Percentiles rank a stretch among this genome's conserved stretches.
Evolutionary conservation across 2,888 invertebrate genomes (phyloP).

Genomic region (Gasteruption jaculator): DNA sequence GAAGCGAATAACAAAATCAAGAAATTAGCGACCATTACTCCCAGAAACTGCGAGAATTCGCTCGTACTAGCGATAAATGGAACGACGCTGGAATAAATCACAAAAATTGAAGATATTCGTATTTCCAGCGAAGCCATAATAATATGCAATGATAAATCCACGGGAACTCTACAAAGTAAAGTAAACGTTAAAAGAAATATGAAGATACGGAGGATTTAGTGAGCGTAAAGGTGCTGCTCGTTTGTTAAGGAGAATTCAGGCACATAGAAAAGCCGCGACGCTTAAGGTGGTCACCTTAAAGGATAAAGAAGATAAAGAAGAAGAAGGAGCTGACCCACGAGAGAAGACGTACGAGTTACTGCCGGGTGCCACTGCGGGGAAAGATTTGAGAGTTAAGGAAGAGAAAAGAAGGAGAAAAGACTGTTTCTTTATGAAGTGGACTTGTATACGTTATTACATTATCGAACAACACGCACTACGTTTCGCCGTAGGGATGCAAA

Average conservation of each 20-base stretch:
- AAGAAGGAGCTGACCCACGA: constrained; percentile 22
- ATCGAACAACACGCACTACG: constrained; percentile 43
- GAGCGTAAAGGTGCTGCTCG: constrained; percentile 25
- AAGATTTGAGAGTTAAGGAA: constrained; percentile 19
- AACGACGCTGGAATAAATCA: too few species aligned
- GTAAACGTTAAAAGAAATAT: not conserved
- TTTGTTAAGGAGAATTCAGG: constrained; percentile 27
- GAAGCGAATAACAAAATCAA: too few species aligned
- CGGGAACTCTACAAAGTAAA: too few species aligned
- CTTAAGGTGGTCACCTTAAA: constrained; percentile 33
- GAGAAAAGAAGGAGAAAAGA: constrained; percentile 20
- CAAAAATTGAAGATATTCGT: too few species aligned
- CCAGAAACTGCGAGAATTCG: too few species aligned
- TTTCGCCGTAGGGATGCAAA: too few species aligned
- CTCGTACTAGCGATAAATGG: too few species aligned
- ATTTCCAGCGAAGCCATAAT: too few species aligned
- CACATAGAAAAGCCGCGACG: constrained; percentile 25
- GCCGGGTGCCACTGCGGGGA: not conserved
- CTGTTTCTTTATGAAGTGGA: constrained; percentile 48
- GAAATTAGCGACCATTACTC: too few species aligned
- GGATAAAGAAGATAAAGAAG: constrained; percentile 46
- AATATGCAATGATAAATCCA: too few species aligned
- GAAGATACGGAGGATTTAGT: constrained; percentile 17
- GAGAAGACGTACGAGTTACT: constrained; percentile 23
- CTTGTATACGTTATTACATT: constrained; percentile 46